These are phyloP conservation scores for Apamea crenata DNA, from an alignment of 2,888 invertebrate species.

Conservation along the genomic window DNA sequence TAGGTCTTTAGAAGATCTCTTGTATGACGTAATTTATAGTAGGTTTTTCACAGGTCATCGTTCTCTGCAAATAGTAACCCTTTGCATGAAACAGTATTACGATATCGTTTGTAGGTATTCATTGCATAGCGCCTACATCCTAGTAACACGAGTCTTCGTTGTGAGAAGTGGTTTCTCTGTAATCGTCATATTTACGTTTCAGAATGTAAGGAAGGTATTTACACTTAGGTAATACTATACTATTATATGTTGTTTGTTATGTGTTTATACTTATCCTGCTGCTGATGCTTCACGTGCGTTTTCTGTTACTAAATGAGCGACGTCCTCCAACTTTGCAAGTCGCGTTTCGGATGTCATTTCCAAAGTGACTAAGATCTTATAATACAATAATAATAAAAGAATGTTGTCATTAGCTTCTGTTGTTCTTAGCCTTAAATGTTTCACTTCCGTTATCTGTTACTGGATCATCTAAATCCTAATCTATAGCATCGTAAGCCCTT, in stretches of 20 bases:
- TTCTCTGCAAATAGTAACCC: neutral
- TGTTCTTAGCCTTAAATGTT: neutral
- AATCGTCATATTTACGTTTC: neutral
- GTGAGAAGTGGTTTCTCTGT: neutral
- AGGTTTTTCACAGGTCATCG: conserved; percentile 10
- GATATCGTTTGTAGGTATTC: neutral
- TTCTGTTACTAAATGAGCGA: neutral
- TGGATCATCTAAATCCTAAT: neutral
- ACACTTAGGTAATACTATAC: neutral
- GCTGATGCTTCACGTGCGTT: neutral
- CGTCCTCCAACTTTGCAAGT: neutral
- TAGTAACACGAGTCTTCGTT: neutral
- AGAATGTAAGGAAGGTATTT: neutral
- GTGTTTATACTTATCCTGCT: neutral
- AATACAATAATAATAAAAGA: neutral
- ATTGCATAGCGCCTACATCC: neutral
- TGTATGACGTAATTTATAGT: neutral
- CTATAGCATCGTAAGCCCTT: neutral
- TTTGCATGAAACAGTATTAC: neutral
- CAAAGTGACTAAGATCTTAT: neutral
- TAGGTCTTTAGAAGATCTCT: neutral
- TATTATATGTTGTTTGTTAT: neutral
- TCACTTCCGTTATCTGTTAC: neutral
- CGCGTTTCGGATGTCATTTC: neutral
- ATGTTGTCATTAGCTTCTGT: too few species aligned